Evolutionary conservation across 2,888 invertebrate species (phyloP).

Genomic region (Nemotelus pantherinus): DNA sequence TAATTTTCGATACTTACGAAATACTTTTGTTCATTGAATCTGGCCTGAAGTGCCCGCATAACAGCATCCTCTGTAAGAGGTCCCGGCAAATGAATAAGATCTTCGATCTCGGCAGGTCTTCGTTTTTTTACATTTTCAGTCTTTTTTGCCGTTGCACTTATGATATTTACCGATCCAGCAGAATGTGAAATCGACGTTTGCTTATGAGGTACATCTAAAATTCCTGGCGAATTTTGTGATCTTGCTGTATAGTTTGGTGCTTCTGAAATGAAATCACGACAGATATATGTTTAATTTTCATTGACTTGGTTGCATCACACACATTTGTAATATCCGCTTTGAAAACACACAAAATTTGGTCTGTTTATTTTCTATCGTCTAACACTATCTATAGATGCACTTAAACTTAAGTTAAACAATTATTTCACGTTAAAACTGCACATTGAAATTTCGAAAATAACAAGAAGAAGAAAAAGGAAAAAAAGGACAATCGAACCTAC

Average conservation of each 20-base stretch:
- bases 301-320: too few species aligned
- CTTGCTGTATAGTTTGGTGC: constrained; percentile 47
- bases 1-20: constrained; percentile 73
- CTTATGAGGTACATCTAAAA: constrained; percentile 46
- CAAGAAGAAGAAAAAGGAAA: too few species aligned
- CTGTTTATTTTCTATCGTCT: too few species aligned
- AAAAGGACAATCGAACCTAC: too few species aligned
- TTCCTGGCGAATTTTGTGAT: constrained; percentile 53
- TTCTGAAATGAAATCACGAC: constrained; percentile 10
- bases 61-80: constrained; percentile 95
- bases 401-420: too few species aligned
- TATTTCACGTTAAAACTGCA: too few species aligned
- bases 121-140: constrained; percentile 53
- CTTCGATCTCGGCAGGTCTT: constrained; percentile 72
- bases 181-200: constrained; percentile 46
- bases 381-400: too few species aligned
- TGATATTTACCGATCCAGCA: constrained; percentile 48
- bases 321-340: too few species aligned
- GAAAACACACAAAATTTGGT: too few species aligned
- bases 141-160: constrained; percentile 50
- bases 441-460: too few species aligned
- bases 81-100: constrained; percentile 90
- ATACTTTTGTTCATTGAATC: constrained; percentile 86
- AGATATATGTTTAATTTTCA: background rate
- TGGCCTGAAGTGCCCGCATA: constrained; percentile 87